Base-by-base conservation (phyloP, 2,113 vertebrate genomes). In the Nyctereutes procyonoides region DNA sequence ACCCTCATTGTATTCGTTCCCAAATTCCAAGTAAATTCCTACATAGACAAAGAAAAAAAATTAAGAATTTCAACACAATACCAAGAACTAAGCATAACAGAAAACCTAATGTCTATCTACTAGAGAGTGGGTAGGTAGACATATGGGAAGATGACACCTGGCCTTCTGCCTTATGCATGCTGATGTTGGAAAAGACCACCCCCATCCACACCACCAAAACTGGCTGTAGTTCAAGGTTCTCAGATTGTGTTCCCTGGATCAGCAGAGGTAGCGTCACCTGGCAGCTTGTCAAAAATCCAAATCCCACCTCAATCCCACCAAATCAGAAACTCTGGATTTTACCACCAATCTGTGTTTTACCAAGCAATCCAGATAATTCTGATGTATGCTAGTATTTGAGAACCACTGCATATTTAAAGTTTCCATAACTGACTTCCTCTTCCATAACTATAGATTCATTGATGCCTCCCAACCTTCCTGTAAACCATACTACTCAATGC, bases 1-100 rank as follows among this genome's bases (percentile, higher is more conserved):
- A 43, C 14, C 56, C 22, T 83, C 43, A 48, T 0, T 11, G 10
- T 7, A 80, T 60, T 4, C 28, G 71, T n/a, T 76, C 8, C 55
- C 48, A 65, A 90, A 63, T 94, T 90, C 30, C 63, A 87, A 83
- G 85, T 88, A 74, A 90, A 88, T 79, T 77, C 14, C 38, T 62
- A 43, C 24, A n/a, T n/a, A 84, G 35, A 88, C 43, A 63, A 2
- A 22, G 43, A 20, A 76, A 88, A 55, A 62, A 2, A 2, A 2
- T 48, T 53, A 58, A 87, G 87, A 24, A 12, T 93, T 73, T 95
- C 22, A 93, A 62, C 6, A 77, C 5, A 96, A 51, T 58, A 69
- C 6, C 60, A 65, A 96, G 22, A 65, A 73, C 24, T 63, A 79
- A 91, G 65, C 62, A n/a, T 28, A 90, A 83, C 8, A 74, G 69